Conservation (phyloP, 2,797 vertebrate species). For the Falco rusticolus region DNA sequence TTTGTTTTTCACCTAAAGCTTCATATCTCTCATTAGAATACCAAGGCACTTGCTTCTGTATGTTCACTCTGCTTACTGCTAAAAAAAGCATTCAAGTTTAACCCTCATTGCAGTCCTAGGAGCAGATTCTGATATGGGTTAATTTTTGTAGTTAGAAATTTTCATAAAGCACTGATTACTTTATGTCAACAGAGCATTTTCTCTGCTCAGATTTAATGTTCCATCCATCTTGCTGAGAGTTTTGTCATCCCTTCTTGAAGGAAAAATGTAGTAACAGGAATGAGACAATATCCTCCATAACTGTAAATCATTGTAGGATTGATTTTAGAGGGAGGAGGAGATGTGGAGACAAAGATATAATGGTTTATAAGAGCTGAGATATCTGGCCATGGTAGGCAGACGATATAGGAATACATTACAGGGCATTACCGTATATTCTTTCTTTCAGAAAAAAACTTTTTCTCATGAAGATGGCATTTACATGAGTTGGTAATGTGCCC, state of each 20-base stretch:
- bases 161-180: background rate
- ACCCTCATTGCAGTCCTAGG: background rate
- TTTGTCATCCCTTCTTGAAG: conserved; percentile 34
- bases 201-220: background rate
- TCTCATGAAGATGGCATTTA: background rate
- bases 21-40: background rate
- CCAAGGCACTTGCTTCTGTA: background rate
- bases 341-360: background rate
- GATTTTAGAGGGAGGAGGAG: background rate
- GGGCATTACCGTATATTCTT: background rate
- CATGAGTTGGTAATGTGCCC: background rate
- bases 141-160: background rate
- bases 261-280: conserved; percentile 34
- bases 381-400: background rate
- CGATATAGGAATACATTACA: background rate
- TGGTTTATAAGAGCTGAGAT: background rate
- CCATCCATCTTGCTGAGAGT: background rate
- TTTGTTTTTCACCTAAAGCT: background rate
- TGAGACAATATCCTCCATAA: conserved; percentile 1
- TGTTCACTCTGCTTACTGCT: background rate
- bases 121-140: background rate
- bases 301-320: conserved; percentile 31
- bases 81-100: background rate
- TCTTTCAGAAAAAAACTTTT: background rate
- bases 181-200: background rate